Conservation (phyloP, 2,888 invertebrate species). For the Eristalinus sepulchralis region DNA sequence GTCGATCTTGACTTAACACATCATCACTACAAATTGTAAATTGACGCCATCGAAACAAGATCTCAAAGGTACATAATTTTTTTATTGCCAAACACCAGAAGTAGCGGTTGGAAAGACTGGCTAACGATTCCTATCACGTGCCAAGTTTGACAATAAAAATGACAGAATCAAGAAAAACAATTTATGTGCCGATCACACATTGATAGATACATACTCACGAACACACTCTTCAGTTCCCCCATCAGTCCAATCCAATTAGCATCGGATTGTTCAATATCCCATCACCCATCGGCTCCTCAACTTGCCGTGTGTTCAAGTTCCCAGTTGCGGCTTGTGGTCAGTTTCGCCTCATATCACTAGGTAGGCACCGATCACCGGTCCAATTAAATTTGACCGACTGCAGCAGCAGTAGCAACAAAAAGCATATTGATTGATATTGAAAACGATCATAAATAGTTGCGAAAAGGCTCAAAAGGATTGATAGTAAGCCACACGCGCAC, state of each 20-base stretch:
- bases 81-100: not conserved
- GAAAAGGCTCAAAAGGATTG: conserved; percentile 43
- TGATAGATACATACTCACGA: conserved; percentile 27
- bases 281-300: not conserved
- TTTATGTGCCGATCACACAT: conserved; percentile 57
- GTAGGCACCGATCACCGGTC: conserved; percentile 27
- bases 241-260: conserved; percentile 72
- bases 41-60: conserved; percentile 1
- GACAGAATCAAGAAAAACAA: conserved; percentile 69
- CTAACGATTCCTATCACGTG: conserved; percentile 72
- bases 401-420: conserved; percentile 19
- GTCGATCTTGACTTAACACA: too few relatives aligned
- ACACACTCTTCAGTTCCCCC: conserved; percentile 19
- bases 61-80: conserved; percentile 11
- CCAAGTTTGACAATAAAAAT: conserved; percentile 73
- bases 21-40: conserved; percentile 31
- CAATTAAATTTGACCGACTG: conserved; percentile 61
- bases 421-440: conserved; percentile 40
- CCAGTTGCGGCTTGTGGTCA: not conserved
- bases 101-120: not conserved
- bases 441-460: conserved; percentile 52
- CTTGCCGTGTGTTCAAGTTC: not conserved
- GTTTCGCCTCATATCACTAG: not conserved
- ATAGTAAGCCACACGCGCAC: conserved; percentile 40
- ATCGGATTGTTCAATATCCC: conserved; percentile 38